Evolutionary conservation across 2,113 vertebrate genomes (phyloP).

Genomic region (Cyprinodon brontotheroides): DNA sequence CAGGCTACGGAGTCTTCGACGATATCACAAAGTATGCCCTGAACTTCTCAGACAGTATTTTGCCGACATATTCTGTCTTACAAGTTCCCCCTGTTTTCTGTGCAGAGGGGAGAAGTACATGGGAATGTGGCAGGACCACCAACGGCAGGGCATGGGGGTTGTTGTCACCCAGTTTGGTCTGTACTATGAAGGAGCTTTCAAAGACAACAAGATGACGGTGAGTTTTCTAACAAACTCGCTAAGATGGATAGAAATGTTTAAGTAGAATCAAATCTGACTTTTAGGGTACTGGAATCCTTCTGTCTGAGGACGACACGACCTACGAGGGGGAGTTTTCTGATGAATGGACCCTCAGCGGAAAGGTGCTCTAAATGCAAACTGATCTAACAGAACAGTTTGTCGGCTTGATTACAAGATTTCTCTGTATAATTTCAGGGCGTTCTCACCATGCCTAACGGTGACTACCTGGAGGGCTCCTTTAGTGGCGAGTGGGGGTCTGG

Average conservation of each 20-base stretch:
- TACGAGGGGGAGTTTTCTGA: constrained; percentile 97
- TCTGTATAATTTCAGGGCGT: constrained; percentile 79
- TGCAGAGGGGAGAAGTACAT: constrained; percentile 96
- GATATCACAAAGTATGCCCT: constrained; percentile 91
- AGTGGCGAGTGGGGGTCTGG: constrained; percentile 94
- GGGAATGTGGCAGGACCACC: constrained; percentile 96
- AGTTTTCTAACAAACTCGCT: constrained; percentile 37
- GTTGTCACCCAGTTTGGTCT: constrained; percentile 98
- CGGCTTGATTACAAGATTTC: neutral
- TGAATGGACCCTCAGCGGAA: constrained; percentile 95
- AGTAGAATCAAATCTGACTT: neutral
- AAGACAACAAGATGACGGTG: constrained; percentile 95
- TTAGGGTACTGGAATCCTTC: constrained; percentile 90
- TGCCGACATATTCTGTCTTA: neutral
- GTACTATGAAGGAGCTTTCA: constrained; percentile 96
- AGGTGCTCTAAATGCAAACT: constrained; percentile 77
- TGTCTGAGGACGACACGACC: constrained; percentile 95
- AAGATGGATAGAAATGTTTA: neutral
- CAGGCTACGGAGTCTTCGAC: constrained; percentile 95
- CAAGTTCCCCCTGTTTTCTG: neutral
- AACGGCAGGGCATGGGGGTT: constrained; percentile 91
- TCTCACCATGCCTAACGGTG: constrained; percentile 91
- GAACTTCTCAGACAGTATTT: neutral
- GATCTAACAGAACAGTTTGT: neutral
- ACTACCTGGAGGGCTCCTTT: constrained; percentile 95